Base-by-base conservation (phyloP, 2,797 vertebrate species). In the Balearica regulorum region DNA sequence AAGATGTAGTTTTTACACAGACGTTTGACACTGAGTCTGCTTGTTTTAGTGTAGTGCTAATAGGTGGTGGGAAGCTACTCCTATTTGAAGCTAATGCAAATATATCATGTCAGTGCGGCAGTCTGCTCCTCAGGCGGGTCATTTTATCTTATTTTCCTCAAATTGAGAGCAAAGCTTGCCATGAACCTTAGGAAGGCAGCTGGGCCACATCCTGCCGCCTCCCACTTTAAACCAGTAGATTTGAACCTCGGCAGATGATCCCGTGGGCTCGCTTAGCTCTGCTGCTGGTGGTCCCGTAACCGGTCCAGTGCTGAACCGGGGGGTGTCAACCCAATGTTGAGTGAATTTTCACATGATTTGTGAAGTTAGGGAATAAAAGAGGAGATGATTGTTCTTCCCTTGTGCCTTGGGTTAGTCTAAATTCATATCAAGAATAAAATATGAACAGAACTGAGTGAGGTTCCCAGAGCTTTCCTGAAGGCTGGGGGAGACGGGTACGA, bases 51-150 rank as follows among this genome's bases (percentile, higher is more conserved):
- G 31, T 7, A 13, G 62, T 3, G 49, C 81, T 73, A 5, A 87
- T 14, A 31, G 80, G 61, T 53, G 70, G 26, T 5, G 44, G 70
- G 80, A 69, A 77, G 89, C 83, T 21, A 2, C 76, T 91, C 80
- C 86, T 4, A 0, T 48, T 25, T 21, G 79, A 57, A 64, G 75
- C 53, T 21, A 61, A 85, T 13, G 72, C 66, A 93, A 76, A 89
- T 57, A 28, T 3, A 11, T 46, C 72, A 0, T 9, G 13, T 62
- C 58, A 35, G 72, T 13, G 53, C 16, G 2, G 33, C 44, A 16
- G 48, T 9, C 77, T 62, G 78, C 93, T 97, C 95, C 93, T 65
- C 89, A 6, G 91, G 93, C 87, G 5, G 82, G 26, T 37, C 79
- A 13, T 82, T 93, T 58, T 5, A 10, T 46, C 91, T 75, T 28